A percentile compares a stretch with the other conserved stretches of the same genome.
Conservation (phyloP, 2,797 vertebrate species). For the Tapera naevia region DNA sequence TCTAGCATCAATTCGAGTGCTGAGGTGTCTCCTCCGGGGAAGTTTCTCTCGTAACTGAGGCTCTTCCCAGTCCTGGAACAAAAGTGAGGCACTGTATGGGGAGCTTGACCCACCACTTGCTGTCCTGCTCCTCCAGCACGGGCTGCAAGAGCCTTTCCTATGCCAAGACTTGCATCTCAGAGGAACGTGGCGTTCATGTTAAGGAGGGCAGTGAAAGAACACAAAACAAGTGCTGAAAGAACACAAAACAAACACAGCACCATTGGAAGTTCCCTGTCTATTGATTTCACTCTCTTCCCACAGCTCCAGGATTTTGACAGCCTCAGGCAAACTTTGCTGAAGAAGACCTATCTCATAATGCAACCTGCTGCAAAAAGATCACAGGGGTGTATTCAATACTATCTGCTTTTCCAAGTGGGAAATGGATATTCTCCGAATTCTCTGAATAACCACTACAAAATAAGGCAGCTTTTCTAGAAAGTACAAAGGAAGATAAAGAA, state of each 20-base stretch:
- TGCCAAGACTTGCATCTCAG: neutral
- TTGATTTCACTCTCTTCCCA: neutral
- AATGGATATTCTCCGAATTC: neutral
- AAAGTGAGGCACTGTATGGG: fast-evolving
- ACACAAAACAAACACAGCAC: neutral
- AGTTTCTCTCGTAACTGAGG: neutral
- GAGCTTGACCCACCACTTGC: fast-evolving
- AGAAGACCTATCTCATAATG: neutral
- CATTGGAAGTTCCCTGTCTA: fast-evolving
- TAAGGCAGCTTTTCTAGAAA: neutral
- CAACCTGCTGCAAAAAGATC: neutral
- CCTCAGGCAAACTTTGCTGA: neutral
- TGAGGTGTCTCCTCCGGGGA: neutral
- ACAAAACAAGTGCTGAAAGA: no score
- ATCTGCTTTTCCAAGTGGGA: neutral
- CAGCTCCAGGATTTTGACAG: neutral
- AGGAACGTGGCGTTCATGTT: neutral
- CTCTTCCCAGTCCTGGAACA: neutral
- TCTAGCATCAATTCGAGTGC: neutral
- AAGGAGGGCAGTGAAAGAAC: neutral
- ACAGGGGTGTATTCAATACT: neutral
- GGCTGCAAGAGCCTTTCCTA: neutral
- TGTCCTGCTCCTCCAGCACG: fast-evolving
- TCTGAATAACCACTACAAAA: neutral
- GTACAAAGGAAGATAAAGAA: neutral